Base-by-base conservation (phyloP, 2,888 invertebrate species). In the Drosophila tripunctata region DNA sequence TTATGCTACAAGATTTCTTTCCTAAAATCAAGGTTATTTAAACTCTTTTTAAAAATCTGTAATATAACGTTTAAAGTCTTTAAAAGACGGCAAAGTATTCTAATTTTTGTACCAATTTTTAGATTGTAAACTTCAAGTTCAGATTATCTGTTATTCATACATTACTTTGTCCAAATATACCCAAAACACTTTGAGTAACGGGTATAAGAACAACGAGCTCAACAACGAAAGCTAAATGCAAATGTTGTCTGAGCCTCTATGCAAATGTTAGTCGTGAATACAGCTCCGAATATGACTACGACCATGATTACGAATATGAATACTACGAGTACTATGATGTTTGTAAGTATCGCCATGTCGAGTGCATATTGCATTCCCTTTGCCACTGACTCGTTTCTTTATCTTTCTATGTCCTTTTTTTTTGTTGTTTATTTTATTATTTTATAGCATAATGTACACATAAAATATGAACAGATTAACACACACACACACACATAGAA, bases 381-480 rank as follows among this genome's bases (percentile, higher is more conserved):
- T 35, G 51, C 40, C 51, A 35, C 22, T 58, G 54, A 35, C 55
- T 60, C 44, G 17, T 41, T 22, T 14, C 19, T 5, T 21, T 24
- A 24, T 43, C 27, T 3, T 8, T 31, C 17, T 27, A 6, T 6
- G 35, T 12, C 24, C 43, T 50, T 22, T 40, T 33, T 19, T 45
- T 38, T 54, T 66, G 54, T 76, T 58, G 76, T 36, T 48, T 47
- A 68, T 64, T 80, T 67, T 76, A 63, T 66, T 67, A 84, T 75
- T 82, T 81, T 75, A 82, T 79, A 72, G 64, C 73, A 63, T 63
- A 70, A 77, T 66, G 70, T 38, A 47, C 38, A 65, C 67, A 73
- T 71, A 66, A 73, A 85, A 76, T 71, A 69, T 79, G 54, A 69
- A 66, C 47, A 62, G 70, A 79, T 82, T 79, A 79, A 64, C 61